Evolutionary conservation across 2,797 vertebrate genomes (phyloP), one percentile per base, ranked within the genome.

Genomic region (Neostethus bicornis): DNA sequence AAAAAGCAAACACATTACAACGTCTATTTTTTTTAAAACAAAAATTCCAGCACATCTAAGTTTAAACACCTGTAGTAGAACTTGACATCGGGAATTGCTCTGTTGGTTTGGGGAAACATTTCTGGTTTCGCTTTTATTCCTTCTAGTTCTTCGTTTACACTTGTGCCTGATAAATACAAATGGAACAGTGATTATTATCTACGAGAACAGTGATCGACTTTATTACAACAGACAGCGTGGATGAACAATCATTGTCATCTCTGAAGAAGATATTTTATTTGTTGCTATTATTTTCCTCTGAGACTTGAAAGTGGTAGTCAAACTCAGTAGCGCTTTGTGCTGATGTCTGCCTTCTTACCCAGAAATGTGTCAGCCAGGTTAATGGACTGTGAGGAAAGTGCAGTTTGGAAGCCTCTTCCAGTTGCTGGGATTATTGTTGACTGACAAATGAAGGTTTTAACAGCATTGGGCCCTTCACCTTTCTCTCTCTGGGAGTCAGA

Each of bases 371-470:
- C 95, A 2, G 96, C 97, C 66, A 98, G 87, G 80, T 93, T 97
- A 84, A 96, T 95, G 62, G 97, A 98, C 70, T 99, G 97, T 4
- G 96, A 96, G 23, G 96, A 93, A 29, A 99, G 83, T 0, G 95
- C 94, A 4, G 94, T 94, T 66, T 93, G 91, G 87, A 98, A 96
- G 54, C 97, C 95, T 75, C 95, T 93, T 73, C 95, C 96, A 61
- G 93, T 95, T 0, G 97, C 95, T 0, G 97, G 97, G 81, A 99
- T 98, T 75, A 99, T 93, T 1, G 97, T 99, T 39, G 96, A 98
- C 64, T 97, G 96, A 76, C 97, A 99, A 59, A 98, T 92, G 84
- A 98, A 98, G 47, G 95, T 91, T 77, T 93, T 93, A 49, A 98
- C 91, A 19, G 92, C 73, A 41, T 85, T 95, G 21, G 88, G 83